Evolutionary conservation across 1,140 invertebrate genomes (phyloP), one percentile per base, ranked within the genome.

Genomic region (Procambarus clarkii): DNA sequence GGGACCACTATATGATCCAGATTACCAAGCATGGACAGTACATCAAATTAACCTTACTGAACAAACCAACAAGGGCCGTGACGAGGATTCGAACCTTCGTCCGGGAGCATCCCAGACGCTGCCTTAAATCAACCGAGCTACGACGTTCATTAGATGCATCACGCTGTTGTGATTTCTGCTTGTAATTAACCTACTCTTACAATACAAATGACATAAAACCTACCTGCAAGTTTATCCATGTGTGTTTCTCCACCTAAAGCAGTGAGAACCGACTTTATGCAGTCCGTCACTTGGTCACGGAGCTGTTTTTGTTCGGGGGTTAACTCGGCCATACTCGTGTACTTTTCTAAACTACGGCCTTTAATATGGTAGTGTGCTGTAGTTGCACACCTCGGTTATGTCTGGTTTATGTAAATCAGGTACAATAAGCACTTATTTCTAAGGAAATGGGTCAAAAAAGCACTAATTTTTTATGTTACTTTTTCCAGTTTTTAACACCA

Each of bases 181-280:
- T 34, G 34, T 34, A 34, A 34, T 34, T 13, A 58, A 58, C 13
- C 54, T 9, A 58, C 13, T 58, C 7, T 58, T 8, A 13, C 54
- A 58, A 58, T 9, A 58, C 7, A 58, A 58, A 58, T 13, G 13
- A 58, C 54, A 13, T 9, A 80, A 7, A 44, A 83, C 54, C 69
- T 50, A 85, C 82, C 9, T 7, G 18, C n/a, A 48, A 86, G 50
- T 24, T 87, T 71, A 34, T 58, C 7, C 76, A 87, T 77, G n/a
- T 9, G 71, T 9, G 77, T 18, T 24, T 77, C 71, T n/a, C 74
- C 76, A 15, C 85, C 85, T 60, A 77, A 34, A 44, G 74, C 45
- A 21, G 85, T 87, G 15, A 87, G 85, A n/a, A 87, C 3, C 5
- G 85, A 45, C 85, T 87, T 87, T 8, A 87, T 21, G 50, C 46